Evolutionary conservation across 1,140 invertebrate genomes (phyloP).

Genomic region (Zaprionus davidi): DNA sequence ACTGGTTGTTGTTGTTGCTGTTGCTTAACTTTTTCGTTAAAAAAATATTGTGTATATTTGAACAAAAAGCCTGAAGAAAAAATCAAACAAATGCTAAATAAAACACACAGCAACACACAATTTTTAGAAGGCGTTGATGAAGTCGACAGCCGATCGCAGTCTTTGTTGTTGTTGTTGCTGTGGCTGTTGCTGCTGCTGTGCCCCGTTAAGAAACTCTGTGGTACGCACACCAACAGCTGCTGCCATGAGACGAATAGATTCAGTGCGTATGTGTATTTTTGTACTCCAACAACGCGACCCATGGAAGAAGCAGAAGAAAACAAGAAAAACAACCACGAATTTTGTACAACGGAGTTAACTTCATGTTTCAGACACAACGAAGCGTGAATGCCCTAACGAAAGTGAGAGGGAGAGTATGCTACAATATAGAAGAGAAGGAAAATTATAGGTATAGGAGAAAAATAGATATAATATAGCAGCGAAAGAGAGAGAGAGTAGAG

Average conservation of each 20-base stretch:
- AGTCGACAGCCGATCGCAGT: slow-evolving; percentile 42
- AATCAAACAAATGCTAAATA: slow-evolving; percentile 40
- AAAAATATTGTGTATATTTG: slow-evolving; percentile 46
- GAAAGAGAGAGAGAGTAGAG: not conserved
- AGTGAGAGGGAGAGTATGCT: not conserved
- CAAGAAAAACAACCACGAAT: slow-evolving; percentile 28
- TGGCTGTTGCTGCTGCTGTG: slow-evolving; percentile 1
- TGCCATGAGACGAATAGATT: slow-evolving; percentile 58
- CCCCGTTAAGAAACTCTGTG: slow-evolving; percentile 17
- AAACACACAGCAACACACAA: slow-evolving; percentile 22
- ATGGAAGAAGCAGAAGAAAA: slow-evolving; percentile 37
- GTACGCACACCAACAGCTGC: slow-evolving; percentile 57
- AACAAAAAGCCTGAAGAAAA: slow-evolving; percentile 26
- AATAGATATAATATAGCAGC: not conserved
- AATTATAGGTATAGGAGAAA: not conserved
- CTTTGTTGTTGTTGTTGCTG: slow-evolving; percentile 16
- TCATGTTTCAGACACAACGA: not conserved
- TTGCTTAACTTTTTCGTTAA: slow-evolving; percentile 58
- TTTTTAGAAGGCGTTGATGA: slow-evolving; percentile 36
- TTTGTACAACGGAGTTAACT: not conserved
- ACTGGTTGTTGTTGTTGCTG: not conserved
- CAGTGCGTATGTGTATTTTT: slow-evolving; percentile 59
- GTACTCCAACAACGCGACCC: slow-evolving; percentile 59
- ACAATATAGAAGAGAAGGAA: not conserved
- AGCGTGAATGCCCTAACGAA: slow-evolving; percentile 18